These are phyloP conservation scores for Ginglymostoma cirratum DNA, from an alignment of 2,113 vertebrate species.

Conservation along the genomic window DNA sequence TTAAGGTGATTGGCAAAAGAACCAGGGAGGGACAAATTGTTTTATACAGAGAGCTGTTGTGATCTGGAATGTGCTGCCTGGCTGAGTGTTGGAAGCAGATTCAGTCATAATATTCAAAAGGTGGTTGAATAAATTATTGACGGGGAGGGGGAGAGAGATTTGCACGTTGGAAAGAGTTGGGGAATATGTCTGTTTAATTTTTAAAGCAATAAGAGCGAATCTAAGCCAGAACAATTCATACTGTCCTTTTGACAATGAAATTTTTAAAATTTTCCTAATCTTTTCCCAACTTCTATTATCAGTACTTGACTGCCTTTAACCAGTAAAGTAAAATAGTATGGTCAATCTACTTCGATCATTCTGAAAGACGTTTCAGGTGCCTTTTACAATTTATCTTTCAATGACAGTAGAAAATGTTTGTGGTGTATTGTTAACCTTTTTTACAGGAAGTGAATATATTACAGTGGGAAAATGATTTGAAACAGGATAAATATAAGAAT, in stretches of 20 bases:
- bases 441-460: constrained; percentile 79
- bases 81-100: no score
- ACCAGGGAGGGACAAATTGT: no score
- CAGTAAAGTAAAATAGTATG: not conserved
- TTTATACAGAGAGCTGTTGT: no score
- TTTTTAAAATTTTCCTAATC: not conserved
- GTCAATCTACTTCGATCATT: not conserved
- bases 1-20: no score
- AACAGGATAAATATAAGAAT: constrained; percentile 77
- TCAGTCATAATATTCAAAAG: no score
- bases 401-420: not conserved
- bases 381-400: not conserved
- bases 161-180: not conserved
- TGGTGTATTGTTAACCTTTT: constrained; percentile 41
- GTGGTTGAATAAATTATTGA: not conserved
- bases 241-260: not conserved
- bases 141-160: not conserved
- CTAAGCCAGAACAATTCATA: not conserved
- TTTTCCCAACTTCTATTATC: not conserved
- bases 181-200: not conserved
- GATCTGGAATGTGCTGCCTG: no score
- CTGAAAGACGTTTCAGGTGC: not conserved
- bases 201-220: not conserved
- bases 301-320: not conserved
- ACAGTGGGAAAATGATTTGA: constrained; percentile 88